A percentile compares a stretch with the other conserved stretches of the same genome.
phyloP scores from a whole-genome alignment of 2,888 invertebrate genomes.

The Agrenia bidenticulata region DNA sequence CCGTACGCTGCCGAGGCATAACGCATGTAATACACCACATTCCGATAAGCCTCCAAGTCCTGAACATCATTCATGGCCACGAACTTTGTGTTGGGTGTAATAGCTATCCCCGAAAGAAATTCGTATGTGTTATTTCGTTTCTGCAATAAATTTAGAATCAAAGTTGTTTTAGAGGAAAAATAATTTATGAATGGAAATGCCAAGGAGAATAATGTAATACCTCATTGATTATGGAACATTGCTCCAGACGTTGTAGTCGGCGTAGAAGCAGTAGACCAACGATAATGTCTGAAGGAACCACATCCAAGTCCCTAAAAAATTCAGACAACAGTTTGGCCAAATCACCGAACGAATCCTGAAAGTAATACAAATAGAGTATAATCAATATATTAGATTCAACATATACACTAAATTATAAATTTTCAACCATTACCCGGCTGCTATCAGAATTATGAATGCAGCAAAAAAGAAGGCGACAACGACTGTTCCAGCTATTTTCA shows the following conservation, averaged over 20 bases:
- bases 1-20: constrained; percentile 83
- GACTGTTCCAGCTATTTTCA: constrained; percentile 83
- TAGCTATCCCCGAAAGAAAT: constrained; percentile 79
- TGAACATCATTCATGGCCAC: constrained; percentile 71
- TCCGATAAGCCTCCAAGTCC: constrained; percentile 69
- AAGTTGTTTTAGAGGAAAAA: no score
- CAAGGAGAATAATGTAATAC: constrained; percentile 57
- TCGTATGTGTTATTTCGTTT: constrained; percentile 79
- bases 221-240: constrained; percentile 71
- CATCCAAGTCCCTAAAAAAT: constrained; percentile 80
- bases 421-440: constrained; percentile 11
- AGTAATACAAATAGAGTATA: no score
- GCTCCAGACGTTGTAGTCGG: constrained; percentile 75
- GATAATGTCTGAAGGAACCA: constrained; percentile 82
- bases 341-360: constrained; percentile 77
- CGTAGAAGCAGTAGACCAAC: constrained; percentile 78
- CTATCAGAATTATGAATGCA: constrained; percentile 65
- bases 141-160: no score
- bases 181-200: no score
- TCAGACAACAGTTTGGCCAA: constrained; percentile 79
- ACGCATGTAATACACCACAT: constrained; percentile 78
- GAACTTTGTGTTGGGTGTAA: constrained; percentile 78
- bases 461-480: constrained; percentile 78
- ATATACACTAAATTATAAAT: no score
- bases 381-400: neutral